Evolutionary conservation across 2,888 invertebrate species (phyloP).

Genomic region (Poecilobothrus nobilitatus): DNA sequence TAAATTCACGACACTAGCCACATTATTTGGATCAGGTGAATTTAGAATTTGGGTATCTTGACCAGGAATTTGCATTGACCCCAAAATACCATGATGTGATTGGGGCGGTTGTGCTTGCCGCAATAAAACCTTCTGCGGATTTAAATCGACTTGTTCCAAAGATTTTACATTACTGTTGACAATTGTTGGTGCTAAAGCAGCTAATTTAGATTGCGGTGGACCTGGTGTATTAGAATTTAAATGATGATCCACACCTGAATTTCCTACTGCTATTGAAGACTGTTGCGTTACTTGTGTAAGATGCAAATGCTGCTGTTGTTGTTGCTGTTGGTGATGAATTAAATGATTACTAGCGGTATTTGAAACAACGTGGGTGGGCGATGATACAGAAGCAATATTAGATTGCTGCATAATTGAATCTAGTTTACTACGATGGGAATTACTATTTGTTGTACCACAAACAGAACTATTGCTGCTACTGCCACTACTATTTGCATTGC

Average conservation of each 20-base stretch:
- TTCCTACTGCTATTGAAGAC: constrained; percentile 22
- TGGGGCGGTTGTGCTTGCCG: constrained; percentile 26
- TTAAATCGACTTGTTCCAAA: constrained; percentile 44
- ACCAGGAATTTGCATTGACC: neutral
- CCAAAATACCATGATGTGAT: constrained; percentile 19
- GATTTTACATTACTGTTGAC: constrained; percentile 30
- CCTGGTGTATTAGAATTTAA: constrained; percentile 43
- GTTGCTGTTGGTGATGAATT: constrained; percentile 19
- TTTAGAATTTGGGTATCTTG: constrained; percentile 9
- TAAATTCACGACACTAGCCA: constrained; percentile 34
- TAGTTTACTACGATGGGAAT: constrained; percentile 20
- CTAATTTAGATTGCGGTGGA: constrained; percentile 36
- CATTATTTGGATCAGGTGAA: constrained; percentile 31
- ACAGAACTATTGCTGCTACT: constrained; percentile 33
- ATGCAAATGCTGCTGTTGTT: constrained; percentile 24
- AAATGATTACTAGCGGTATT: constrained; percentile 10
- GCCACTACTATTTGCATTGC: constrained; percentile 28
- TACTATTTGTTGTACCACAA: constrained; percentile 24
- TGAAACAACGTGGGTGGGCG: constrained; percentile 19
- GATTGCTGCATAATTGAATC: constrained; percentile 25
- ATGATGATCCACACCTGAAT: constrained; percentile 35
- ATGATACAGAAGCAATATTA: constrained; percentile 25
- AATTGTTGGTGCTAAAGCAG: constrained; percentile 49
- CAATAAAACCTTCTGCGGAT: constrained; percentile 45
- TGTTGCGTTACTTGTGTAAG: constrained; percentile 21